phyloP scores from a whole-genome alignment of 2,888 invertebrate species.

The Cheilosia pagana region DNA sequence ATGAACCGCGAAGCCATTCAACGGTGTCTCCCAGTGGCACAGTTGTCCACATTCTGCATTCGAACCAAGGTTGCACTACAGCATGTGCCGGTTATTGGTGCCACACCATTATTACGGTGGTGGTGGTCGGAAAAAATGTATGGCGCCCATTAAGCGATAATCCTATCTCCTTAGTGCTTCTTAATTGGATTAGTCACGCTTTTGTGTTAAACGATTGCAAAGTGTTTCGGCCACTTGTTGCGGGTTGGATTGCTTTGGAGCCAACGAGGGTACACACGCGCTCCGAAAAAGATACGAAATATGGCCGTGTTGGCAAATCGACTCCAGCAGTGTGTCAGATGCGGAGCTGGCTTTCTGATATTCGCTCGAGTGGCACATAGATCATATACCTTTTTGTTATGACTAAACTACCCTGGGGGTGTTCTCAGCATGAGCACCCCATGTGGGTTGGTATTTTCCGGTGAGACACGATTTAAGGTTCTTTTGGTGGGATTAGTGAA shows the following conservation, averaged over 20 bases:
- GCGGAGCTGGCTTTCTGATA: constrained; percentile 33
- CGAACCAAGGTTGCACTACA: constrained; percentile 61
- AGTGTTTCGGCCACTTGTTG: constrained; percentile 67
- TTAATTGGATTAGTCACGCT: constrained; percentile 72
- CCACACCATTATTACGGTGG: constrained; percentile 8
- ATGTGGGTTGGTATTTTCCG: neutral
- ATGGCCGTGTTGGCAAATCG: constrained; percentile 8
- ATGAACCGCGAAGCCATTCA: constrained; percentile 69
- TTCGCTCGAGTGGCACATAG: constrained; percentile 24
- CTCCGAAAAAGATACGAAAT: constrained; percentile 20
- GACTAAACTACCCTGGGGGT: constrained; percentile 25
- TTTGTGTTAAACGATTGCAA: constrained; percentile 53
- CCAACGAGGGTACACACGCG: constrained; percentile 7
- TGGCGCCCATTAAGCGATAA: constrained; percentile 61
- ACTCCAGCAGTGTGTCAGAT: constrained; percentile 10
- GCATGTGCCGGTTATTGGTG: neutral
- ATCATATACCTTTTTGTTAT: constrained; percentile 50
- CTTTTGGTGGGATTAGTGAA: constrained; percentile 25
- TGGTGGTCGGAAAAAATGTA: constrained; percentile 19
- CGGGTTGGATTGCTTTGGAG: constrained; percentile 13
- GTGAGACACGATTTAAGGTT: constrained; percentile 24
- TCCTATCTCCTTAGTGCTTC: constrained; percentile 68
- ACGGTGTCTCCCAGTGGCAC: constrained; percentile 44
- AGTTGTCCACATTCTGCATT: constrained; percentile 48
- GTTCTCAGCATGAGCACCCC: neutral